Conservation (phyloP, 2,113 vertebrate genomes). For the Brachionichthys hirsutus region DNA sequence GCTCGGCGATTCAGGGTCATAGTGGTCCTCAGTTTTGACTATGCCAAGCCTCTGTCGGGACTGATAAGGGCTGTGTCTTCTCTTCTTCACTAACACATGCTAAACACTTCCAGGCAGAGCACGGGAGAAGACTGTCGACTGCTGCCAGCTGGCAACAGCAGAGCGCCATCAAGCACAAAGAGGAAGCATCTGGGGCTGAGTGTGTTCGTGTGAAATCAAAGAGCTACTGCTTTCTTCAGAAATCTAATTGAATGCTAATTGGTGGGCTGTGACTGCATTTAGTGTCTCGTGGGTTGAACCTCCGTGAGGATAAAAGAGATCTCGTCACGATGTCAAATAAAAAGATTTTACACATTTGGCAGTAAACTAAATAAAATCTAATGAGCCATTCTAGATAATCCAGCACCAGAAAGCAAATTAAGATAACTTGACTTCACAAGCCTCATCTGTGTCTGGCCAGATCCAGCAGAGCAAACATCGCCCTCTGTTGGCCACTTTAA, state of each 20-base stretch:
- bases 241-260: neutral
- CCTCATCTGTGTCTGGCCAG: neutral
- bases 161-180: neutral
- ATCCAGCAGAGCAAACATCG: neutral
- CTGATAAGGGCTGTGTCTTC: neutral
- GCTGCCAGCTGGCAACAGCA: constrained; percentile 11
- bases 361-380: too few relatives aligned
- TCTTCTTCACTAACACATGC: neutral
- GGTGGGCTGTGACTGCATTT: neutral
- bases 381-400: too few relatives aligned
- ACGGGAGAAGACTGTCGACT: neutral
- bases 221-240: too few relatives aligned
- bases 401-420: too few relatives aligned
- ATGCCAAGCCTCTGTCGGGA: neutral
- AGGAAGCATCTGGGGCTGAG: constrained; percentile 7
- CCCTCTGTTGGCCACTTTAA: neutral
- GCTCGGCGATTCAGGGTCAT: too few relatives aligned
- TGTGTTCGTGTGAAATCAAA: neutral
- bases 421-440: neutral
- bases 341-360: too few relatives aligned
- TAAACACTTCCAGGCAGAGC: neutral
- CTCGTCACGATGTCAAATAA: too few relatives aligned
- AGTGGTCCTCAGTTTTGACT: too few relatives aligned
- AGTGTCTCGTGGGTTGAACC: neutral
- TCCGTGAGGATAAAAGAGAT: too few relatives aligned